Conservation (phyloP, 2,113 vertebrate genomes). For the Nyctereutes procyonoides region DNA sequence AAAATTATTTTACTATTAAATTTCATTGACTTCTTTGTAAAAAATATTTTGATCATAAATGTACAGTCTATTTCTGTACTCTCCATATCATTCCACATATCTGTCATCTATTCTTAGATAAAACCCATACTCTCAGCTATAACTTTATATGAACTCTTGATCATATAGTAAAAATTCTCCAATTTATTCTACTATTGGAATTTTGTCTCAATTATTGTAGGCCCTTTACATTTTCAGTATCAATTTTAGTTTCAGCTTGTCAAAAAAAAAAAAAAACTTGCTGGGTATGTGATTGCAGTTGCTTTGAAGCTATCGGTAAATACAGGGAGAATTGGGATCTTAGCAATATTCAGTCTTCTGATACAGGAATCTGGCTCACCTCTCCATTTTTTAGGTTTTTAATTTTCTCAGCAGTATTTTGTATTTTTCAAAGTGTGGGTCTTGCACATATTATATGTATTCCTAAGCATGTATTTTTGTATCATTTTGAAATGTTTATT, state of each 20-base stretch:
- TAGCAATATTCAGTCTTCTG: neutral
- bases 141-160: neutral
- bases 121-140: neutral
- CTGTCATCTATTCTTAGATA: neutral
- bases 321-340: neutral
- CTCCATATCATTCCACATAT: neutral
- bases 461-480: neutral
- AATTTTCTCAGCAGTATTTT: slow-evolving; percentile 2
- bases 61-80: neutral
- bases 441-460: neutral
- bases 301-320: neutral
- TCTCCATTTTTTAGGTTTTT: neutral
- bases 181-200: neutral
- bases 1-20: neutral
- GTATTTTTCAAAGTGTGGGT: neutral
- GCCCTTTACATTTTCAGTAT: neutral
- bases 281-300: neutral
- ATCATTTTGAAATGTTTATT: neutral
- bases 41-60: neutral
- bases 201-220: neutral
- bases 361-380: neutral
- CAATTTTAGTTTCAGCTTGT: neutral
- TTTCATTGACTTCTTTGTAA: neutral
- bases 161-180: neutral
- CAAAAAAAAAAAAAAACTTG: neutral